phyloP scores from a whole-genome alignment of 2,113 vertebrate genomes.

The Petromus typicus region DNA sequence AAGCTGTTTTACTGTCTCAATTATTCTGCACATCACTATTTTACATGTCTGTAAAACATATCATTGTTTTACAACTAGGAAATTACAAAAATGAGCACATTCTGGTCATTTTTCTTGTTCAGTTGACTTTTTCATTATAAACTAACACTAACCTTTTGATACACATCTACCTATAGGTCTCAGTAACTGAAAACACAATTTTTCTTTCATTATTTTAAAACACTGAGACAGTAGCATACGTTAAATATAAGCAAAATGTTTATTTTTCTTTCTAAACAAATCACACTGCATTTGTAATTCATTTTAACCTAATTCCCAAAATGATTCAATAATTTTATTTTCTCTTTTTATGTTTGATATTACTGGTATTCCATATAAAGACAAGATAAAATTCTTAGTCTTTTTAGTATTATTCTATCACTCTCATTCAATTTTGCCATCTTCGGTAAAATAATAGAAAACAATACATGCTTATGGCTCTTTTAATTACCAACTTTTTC shows the following conservation, averaged over 20 bases:
- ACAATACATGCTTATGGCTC: neutral
- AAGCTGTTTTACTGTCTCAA: neutral
- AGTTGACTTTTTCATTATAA: constrained; percentile 25
- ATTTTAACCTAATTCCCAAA: constrained; percentile 23
- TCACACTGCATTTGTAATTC: neutral
- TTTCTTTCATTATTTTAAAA: too few relatives aligned
- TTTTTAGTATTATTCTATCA: constrained; percentile 33
- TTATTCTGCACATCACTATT: neutral
- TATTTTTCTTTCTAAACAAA: constrained; percentile 28
- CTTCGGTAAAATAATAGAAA: constrained; percentile 13
- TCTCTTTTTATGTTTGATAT: constrained; percentile 3
- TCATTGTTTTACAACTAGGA: neutral
- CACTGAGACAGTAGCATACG: neutral
- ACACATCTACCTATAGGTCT: neutral
- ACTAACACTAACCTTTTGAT: constrained; percentile 5
- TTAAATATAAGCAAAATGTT: neutral
- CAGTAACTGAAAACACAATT: constrained; percentile 23
- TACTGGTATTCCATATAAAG: constrained; percentile 20
- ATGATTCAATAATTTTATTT: neutral
- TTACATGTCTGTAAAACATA: too few relatives aligned
- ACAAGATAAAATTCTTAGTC: neutral
- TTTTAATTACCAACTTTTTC: neutral
- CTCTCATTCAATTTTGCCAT: neutral
- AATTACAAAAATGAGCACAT: neutral
- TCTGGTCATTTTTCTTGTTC: neutral